phyloP scores from a whole-genome alignment of 2,888 invertebrate species.

The Eristalinus sepulchralis region DNA sequence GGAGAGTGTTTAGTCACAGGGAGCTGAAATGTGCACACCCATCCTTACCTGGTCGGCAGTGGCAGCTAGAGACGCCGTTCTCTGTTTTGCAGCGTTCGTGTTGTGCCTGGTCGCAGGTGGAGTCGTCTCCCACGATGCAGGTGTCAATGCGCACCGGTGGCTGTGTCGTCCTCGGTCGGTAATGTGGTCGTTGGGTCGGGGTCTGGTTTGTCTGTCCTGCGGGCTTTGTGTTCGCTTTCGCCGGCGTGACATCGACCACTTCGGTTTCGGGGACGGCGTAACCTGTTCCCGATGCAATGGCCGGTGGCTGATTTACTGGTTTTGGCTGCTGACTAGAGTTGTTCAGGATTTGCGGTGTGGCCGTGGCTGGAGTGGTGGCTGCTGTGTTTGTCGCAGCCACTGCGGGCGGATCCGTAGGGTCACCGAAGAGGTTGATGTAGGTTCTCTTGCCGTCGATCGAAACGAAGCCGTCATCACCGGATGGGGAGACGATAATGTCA shows the following conservation, averaged over 20 bases:
- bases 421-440: slow-evolving; percentile 92
- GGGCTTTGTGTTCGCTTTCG: slow-evolving; percentile 79
- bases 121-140: slow-evolving; percentile 95
- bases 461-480: slow-evolving; percentile 92
- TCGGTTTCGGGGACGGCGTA: slow-evolving; percentile 84
- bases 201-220: slow-evolving; percentile 78
- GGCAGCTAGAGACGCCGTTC: slow-evolving; percentile 92
- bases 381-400: slow-evolving; percentile 78
- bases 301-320: slow-evolving; percentile 72
- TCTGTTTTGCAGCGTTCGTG: slow-evolving; percentile 94
- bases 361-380: slow-evolving; percentile 76
- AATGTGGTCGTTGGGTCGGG: slow-evolving; percentile 86
- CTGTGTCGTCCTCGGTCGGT: slow-evolving; percentile 78
- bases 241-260: slow-evolving; percentile 76
- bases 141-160: slow-evolving; percentile 89
- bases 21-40: background rate
- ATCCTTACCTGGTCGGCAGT: slow-evolving; percentile 87
- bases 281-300: slow-evolving; percentile 83
- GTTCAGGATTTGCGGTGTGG: slow-evolving; percentile 75
- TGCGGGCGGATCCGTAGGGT: slow-evolving; percentile 81
- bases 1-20: background rate
- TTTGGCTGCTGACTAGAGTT: slow-evolving; percentile 77
- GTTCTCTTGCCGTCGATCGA: slow-evolving; percentile 95
- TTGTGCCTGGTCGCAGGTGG: slow-evolving; percentile 93
- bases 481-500: slow-evolving; percentile 90